Evolutionary conservation across 1,140 invertebrate species (phyloP).

Genomic region (Zaprionus gabonicus): DNA sequence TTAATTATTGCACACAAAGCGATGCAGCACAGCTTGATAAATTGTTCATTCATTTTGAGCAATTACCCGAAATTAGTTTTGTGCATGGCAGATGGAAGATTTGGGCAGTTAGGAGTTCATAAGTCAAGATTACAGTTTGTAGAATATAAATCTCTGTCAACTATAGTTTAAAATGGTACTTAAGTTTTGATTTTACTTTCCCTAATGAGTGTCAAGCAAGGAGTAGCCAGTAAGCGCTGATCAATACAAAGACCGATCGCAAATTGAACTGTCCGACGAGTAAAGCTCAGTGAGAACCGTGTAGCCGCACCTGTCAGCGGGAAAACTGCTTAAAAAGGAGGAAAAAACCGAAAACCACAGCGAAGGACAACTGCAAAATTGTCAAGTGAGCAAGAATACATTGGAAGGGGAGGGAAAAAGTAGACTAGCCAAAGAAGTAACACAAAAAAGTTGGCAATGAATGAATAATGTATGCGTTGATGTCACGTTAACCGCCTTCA

Average conservation of each 20-base stretch:
- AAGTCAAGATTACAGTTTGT: neutral
- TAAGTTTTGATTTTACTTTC: neutral
- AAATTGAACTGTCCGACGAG: conserved; percentile 28
- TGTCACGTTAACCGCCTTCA: conserved; percentile 29
- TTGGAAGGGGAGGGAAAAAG: neutral
- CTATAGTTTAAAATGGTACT: neutral
- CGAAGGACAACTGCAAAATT: conserved; percentile 57
- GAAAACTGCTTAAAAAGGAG: conserved; percentile 56
- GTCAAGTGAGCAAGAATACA: conserved; percentile 50
- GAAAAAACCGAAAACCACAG: conserved; percentile 31
- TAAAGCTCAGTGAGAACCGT: neutral
- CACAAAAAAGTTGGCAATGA: conserved; percentile 53
- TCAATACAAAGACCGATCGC: neutral
- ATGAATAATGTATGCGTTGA: conserved; percentile 70
- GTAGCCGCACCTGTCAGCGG: conserved; percentile 30
- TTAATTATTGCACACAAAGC: conserved; percentile 10
- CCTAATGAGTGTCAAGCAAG: neutral
- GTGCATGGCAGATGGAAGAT: neutral
- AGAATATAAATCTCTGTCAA: neutral
- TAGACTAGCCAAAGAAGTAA: conserved; percentile 8
- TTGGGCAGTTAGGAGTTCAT: neutral
- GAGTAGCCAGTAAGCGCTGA: neutral
- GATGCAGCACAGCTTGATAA: neutral
- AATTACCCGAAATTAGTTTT: conserved; percentile 15
- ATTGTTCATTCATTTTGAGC: conserved; percentile 8